Evolutionary conservation across 2,888 invertebrate genomes (phyloP), one percentile per base, ranked within the genome.

Genomic region (Pecten maximus): DNA sequence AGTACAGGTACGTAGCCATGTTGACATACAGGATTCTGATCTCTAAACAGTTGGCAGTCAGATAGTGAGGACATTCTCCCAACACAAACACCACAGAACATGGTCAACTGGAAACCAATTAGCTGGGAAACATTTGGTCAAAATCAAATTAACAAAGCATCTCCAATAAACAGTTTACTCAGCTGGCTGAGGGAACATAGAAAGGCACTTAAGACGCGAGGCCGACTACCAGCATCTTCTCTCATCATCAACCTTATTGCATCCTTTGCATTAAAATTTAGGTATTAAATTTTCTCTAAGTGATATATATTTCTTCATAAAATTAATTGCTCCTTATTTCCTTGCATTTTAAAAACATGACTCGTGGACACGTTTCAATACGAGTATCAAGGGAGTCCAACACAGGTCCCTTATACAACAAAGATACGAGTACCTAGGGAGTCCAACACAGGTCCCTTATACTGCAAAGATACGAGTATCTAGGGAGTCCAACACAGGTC

Each of bases 21-120:
- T n/a, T n/a, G n/a, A n/a, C n/a, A n/a, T n/a, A n/a, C n/a, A n/a
- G n/a, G n/a, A n/a, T n/a, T n/a, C n/a, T n/a, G n/a, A n/a, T n/a
- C n/a, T n/a, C n/a, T n/a, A n/a, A n/a, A n/a, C 54, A 23, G 23
- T 23, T 54, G 54, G 19, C 19, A 54, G 54, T 54, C 54, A 54
- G 19, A 0, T 2, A 23, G 50, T 54, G 2, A 19, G 50, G 3
- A 23, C 50, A 10, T 54, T 54, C 50, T 19, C 50, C 35, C 19
- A 74, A 8, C 19, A 74, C 2, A 3, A 54, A n/a, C n/a, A n/a
- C n/a, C n/a, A n/a, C 12, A 44, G 0, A 35, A 74, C 35, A 28
- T 35, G 74, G 74, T 74, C 74, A 74, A 28, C 74, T 74, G 28
- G 74, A 74, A 74, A 74, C 74, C 74, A 74, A 74, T 74, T 35